Conservation (phyloP, 2,113 vertebrate genomes). For the Apteryx owenii region DNA sequence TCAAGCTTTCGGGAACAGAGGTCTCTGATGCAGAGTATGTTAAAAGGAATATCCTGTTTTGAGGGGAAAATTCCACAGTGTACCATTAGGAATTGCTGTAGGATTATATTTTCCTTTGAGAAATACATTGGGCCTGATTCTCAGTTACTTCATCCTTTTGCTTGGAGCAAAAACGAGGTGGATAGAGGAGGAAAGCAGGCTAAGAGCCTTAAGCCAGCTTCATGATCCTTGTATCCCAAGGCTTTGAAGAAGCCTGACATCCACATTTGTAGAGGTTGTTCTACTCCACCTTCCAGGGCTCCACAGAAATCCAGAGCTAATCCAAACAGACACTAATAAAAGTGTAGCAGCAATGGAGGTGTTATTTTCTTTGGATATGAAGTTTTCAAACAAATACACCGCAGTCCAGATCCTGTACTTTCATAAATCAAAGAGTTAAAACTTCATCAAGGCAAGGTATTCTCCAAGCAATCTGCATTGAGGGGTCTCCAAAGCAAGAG, state of each 20-base stretch:
- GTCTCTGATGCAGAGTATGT: not conserved
- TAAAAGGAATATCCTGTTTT: not conserved
- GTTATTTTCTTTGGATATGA: slow-evolving; percentile 39
- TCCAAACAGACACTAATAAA: not conserved
- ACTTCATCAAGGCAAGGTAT: not conserved
- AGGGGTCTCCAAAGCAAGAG: not conserved
- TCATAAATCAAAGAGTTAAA: slow-evolving; percentile 56
- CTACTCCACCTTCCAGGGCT: not conserved
- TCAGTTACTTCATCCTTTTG: not conserved
- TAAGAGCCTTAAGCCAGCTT: slow-evolving; percentile 22
- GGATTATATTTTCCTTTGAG: not conserved
- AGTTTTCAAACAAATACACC: slow-evolving; percentile 22
- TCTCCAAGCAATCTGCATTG: slow-evolving; percentile 11
- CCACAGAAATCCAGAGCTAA: not conserved
- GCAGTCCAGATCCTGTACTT: slow-evolving; percentile 22
- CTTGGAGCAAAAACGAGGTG: not conserved
- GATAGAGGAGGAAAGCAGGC: not conserved
- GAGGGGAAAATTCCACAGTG: not conserved
- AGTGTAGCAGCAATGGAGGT: not conserved
- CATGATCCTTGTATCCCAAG: not conserved
- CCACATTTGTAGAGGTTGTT: slow-evolving; percentile 26
- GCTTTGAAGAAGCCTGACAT: slow-evolving; percentile 11
- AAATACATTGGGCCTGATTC: not conserved
- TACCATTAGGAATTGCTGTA: not conserved
- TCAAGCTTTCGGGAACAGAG: not conserved